Evolutionary conservation across 2,113 vertebrate genomes (phyloP), one percentile per base, ranked within the genome.

Genomic region (Mus spicilegus): DNA sequence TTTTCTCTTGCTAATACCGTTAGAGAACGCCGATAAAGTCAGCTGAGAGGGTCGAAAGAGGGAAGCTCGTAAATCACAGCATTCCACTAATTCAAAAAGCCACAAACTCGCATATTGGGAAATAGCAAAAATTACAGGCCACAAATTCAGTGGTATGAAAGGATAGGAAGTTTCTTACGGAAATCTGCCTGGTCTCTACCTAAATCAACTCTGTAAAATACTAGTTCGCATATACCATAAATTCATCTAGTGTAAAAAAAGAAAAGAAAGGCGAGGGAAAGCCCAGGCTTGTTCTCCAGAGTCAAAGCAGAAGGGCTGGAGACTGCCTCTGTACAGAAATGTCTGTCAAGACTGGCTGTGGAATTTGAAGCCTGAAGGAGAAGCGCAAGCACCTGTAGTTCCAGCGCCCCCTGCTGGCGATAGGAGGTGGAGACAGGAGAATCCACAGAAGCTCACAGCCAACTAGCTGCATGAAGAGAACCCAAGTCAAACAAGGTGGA

Each of bases 31-130:
- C 96, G 97, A 98, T 98, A 98, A 98, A 97, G 96, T 89, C 95
- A 97, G 93, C 96, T 96, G 97, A 97, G 95, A 97, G 93, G 73
- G 76, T 93, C 13, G 12, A 87, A 69, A 97, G 92, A 95, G 96
- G 88, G 94, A 94, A 97, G 92, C 82, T 98, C 97, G 98, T 97
- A 98, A 98, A 97, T 98, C 97, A 98, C 87, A 97, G 95, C 93
- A 96, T 97, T 88, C 96, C 97, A 95, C 97, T 97, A 98, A 95
- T 78, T 96, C 96, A 96, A 91, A 98, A 98, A 98, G 96, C 96
- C 98, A 98, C 97, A 97, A 98, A 97, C 98, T 98, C 98, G 98
- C 75, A 73, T 96, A 94, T 97, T 98, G 98, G 96, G 98, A 98
- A 98, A 98, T 65, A 97, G 97, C 97, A 98, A 98, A 97, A 77